A percentile compares a stretch with the other conserved stretches of the same genome.
Conservation (phyloP, 2,797 vertebrate genomes). For the Heteromormyrus szaboi region DNA sequence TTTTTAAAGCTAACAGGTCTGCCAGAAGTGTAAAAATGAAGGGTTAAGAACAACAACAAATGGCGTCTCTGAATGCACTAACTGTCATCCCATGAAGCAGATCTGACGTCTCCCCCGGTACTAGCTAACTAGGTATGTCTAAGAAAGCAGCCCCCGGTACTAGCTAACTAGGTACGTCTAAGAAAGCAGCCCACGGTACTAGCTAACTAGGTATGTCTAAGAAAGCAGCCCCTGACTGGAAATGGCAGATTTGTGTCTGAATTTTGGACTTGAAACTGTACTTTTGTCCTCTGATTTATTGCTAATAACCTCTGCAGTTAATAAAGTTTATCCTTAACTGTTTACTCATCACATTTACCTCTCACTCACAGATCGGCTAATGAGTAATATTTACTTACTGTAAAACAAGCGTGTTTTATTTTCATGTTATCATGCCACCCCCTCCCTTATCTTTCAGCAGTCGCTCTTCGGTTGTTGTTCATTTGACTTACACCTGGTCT, state of each 20-base stretch:
- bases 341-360: background rate
- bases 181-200: background rate
- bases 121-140: background rate
- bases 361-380: background rate
- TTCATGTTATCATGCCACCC: background rate
- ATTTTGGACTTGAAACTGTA: background rate
- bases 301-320: background rate
- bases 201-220: background rate
- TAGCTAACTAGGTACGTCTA: background rate
- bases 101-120: background rate
- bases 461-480: background rate
- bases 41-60: background rate
- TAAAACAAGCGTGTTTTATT: background rate
- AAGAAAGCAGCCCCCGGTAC: background rate
- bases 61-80: background rate
- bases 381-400: background rate
- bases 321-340: background rate
- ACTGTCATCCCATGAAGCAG: background rate
- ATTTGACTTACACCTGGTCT: background rate
- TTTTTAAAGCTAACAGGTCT: background rate
- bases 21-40: background rate
- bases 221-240: background rate
- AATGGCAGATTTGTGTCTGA: background rate
- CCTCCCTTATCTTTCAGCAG: background rate
- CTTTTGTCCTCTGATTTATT: background rate